Base-by-base conservation (phyloP, 2,888 invertebrate genomes). In the Tetramorium bicarinatum region DNA sequence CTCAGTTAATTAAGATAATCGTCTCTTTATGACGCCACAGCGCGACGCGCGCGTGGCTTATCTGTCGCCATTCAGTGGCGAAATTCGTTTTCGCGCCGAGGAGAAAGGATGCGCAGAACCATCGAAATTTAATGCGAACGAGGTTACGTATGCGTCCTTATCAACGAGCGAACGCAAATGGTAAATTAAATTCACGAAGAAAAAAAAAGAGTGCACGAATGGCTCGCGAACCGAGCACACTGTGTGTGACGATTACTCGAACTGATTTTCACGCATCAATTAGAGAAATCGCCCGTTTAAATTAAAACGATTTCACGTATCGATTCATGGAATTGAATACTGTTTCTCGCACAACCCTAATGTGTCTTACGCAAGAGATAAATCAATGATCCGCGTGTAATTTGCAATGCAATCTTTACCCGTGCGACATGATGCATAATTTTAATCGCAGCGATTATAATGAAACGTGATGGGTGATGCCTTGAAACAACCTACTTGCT, bases 1-100 rank as follows among this genome's bases (percentile, higher is more conserved):
- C 90, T 88, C 90, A 87, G 91, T 93, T 94, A 94, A 94, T 94
- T 94, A 94, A 93, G 94, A 93, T 93, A 93, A 94, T 94, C 93
- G 91, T 86, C 87, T 91, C 92, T 93, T 93, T 92, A 91, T 93
- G 91, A 91, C 89, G 90, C 85, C 84, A 89, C 56, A 87, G 85
- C 76, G 44, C 44, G 64, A 86, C 71, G 34, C 38, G 71, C 41
- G 34, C 38, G 71, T 38, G 71, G 77, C 86, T 87, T 87, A 86
- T 88, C 86, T 81, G 84, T 85, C 83, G 82, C 83, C 85, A 69
- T 79, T 80, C 85, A 84, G 84, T 87, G 64, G 64, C 44, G 89
- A 89, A 90, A 89, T 89, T 89, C 79, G 87, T 72, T 84, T 80
- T 84, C 64, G 34, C 67, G 67, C 82, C 83, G 75, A n/a, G 80